phyloP scores from a whole-genome alignment of 2,888 invertebrate genomes.

The Drosophila subsilvestris region DNA sequence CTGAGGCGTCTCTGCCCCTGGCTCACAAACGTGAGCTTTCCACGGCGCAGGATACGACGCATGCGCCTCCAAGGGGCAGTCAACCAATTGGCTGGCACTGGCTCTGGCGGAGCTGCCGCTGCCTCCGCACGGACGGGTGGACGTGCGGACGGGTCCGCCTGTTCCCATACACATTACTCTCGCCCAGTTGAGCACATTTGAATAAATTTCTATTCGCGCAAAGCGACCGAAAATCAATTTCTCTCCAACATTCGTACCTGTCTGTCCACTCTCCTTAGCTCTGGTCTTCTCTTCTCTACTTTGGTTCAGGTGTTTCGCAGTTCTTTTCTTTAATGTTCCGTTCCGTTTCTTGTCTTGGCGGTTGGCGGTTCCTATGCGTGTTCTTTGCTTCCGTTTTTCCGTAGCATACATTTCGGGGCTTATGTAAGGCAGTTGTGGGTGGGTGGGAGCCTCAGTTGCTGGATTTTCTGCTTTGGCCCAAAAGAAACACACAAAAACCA shows the following conservation, averaged over 20 bases:
- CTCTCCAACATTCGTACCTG: conserved; percentile 54
- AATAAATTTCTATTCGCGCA: conserved; percentile 70
- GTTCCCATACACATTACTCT: conserved; percentile 78
- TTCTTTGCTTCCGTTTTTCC: conserved; percentile 8
- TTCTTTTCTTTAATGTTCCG: conserved; percentile 8
- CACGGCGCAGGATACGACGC: conserved; percentile 67
- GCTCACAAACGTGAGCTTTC: conserved; percentile 48
- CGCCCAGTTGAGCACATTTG: conserved; percentile 75
- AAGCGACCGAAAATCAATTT: conserved; percentile 73
- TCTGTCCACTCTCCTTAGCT: conserved; percentile 36
- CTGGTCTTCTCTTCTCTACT: not conserved
- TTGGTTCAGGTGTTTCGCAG: conserved; percentile 25
- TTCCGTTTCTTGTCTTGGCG: conserved; percentile 12
- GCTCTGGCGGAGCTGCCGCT: conserved; percentile 4
- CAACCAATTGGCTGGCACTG: conserved; percentile 73
- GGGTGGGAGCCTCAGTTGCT: not conserved
- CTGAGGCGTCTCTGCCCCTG: conserved; percentile 29
- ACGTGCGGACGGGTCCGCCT: conserved; percentile 2
- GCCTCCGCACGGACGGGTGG: conserved; percentile 12
- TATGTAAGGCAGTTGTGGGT: conserved; percentile 51
- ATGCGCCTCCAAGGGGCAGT: conserved; percentile 38
- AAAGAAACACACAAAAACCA: not conserved
- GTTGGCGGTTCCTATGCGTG: conserved; percentile 11
- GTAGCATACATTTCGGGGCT: conserved; percentile 68
- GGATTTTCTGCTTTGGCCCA: not conserved